A percentile compares a stretch with the other conserved stretches of the same genome.
phyloP scores from a whole-genome alignment of 1,140 invertebrate genomes.

The Whitmania pigra region DNA sequence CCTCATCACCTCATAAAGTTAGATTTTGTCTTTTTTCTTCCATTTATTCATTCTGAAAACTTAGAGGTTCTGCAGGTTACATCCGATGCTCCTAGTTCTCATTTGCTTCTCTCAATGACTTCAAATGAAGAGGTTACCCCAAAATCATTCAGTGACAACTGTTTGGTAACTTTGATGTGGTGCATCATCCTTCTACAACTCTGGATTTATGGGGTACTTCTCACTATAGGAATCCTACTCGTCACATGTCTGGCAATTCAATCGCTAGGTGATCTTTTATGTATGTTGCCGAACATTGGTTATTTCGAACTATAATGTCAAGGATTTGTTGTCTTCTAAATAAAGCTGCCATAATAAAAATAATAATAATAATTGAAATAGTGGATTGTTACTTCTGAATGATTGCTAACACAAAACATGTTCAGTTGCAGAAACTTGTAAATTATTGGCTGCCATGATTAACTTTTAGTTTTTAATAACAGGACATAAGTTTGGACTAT shows the following conservation, averaged over 20 bases:
- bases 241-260: background rate
- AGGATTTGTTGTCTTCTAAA: conserved; percentile 5
- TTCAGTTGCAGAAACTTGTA: no score
- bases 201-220: background rate
- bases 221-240: background rate
- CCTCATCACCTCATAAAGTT: no score
- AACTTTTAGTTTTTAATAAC: background rate
- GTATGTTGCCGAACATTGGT: background rate
- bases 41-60: no score
- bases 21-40: no score
- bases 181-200: conserved; percentile 7
- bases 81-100: no score
- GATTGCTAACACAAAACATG: no score
- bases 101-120: no score
- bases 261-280: background rate
- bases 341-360: no score
- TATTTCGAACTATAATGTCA: background rate
- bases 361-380: no score
- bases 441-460: no score
- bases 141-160: conserved; percentile 8
- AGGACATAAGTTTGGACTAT: background rate
- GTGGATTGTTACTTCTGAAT: no score
- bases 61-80: no score
- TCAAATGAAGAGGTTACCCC: background rate
- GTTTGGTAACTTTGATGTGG: background rate